Evolutionary conservation across 1,140 invertebrate species (phyloP).

Genomic region (Triops longicaudatus): DNA sequence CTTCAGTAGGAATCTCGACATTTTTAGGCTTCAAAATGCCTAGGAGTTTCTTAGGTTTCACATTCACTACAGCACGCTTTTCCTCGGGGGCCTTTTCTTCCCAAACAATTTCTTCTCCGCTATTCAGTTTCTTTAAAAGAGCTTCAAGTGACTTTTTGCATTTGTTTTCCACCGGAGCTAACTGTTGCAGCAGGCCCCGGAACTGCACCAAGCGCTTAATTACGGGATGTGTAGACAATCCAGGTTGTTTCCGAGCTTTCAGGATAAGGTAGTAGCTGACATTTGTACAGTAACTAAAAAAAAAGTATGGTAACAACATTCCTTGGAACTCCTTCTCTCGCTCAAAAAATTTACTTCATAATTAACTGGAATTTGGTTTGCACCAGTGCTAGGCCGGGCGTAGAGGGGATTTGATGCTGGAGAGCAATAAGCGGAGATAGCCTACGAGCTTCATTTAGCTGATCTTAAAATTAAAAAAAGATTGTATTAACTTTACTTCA

Average conservation of each 20-base stretch:
- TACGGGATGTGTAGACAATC: constrained; percentile 71
- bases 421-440: constrained; percentile 33
- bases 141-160: constrained; percentile 53
- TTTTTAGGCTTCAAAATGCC: constrained; percentile 33
- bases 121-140: constrained; percentile 41
- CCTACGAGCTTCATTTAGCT: neutral
- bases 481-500: neutral
- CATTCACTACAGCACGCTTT: constrained; percentile 32
- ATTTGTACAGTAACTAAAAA: constrained; percentile 67
- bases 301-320: constrained; percentile 30
- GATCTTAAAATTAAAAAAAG: neutral
- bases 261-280: constrained; percentile 76
- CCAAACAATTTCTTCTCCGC: constrained; percentile 20
- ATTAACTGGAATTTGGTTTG: constrained; percentile 59
- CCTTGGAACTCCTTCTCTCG: constrained; percentile 26
- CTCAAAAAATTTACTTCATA: constrained; percentile 49
- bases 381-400: constrained; percentile 54
- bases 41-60: constrained; percentile 34
- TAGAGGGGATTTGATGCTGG: constrained; percentile 39
- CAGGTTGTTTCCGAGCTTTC: constrained; percentile 56
- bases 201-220: constrained; percentile 72
- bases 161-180: constrained; percentile 55
- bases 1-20: neutral
- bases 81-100: constrained; percentile 31
- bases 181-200: constrained; percentile 60